Base-by-base conservation (phyloP, 2,797 vertebrate genomes). In the Schizothorax lantsangensis region DNA sequence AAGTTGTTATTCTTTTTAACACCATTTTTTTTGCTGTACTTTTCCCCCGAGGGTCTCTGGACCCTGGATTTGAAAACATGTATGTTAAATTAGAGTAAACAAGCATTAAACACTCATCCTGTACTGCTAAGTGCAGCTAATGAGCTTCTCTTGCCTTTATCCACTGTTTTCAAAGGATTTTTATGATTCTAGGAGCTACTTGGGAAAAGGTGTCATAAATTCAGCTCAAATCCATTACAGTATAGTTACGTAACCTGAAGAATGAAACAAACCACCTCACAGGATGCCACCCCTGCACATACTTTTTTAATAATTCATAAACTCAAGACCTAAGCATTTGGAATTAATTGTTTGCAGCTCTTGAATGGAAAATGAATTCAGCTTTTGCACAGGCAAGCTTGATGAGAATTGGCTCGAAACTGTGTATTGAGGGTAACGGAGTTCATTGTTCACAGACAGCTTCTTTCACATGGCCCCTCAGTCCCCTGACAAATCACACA, bases 371-470 rank as follows among this genome's bases (percentile, higher is more conserved):
- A 91, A 89, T 77, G 82, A 88, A 89, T 91, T 85, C 85, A 68
- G 86, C 36, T 89, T 79, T 86, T 62, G 79, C 74, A 71, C 86
- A 72, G 78, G 30, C 73, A 21, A 87, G 78, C 91, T 90, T 75
- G 84, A 80, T 85, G 90, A 90, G 90, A 91, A 90, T 88, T 91
- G 85, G 88, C 88, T 84, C 36, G 72, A 47, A 83, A 84, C 80
- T 87, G 52, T 81, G 73, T 85, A 59, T 74, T 66, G 81, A 89
- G 89, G 89, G 89, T 90, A 90, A 90, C 78, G 0, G 89, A 88
- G 91, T 91, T 91, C 86, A 90, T 88, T 91, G 91, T 92, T 92
- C 89, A 88, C 79, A 57, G 84, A 85, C 82, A 84, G 88, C 89
- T 85, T 86, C 88, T 84, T 91, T 90, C 85, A 88, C 87, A 68